These are phyloP conservation scores for Thunnus albacares DNA, from an alignment of 2,797 vertebrate genomes.

Conservation along the genomic window DNA sequence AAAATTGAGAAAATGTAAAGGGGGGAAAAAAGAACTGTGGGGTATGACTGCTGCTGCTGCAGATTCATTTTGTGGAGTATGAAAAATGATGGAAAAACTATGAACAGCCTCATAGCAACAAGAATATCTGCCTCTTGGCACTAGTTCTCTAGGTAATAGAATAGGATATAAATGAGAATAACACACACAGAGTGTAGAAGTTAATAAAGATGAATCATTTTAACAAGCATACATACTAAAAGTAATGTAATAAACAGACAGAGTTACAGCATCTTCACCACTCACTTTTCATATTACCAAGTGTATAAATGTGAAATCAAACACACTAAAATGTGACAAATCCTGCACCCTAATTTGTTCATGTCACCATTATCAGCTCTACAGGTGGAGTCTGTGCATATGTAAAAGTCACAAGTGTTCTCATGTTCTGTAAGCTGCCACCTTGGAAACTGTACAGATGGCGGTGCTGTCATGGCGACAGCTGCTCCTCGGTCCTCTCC, in stretches of 20 bases:
- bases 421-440: slow-evolving; percentile 1
- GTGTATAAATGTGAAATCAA: background rate
- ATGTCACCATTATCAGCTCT: background rate
- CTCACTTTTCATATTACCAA: background rate
- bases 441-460: slow-evolving; percentile 11
- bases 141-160: background rate
- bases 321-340: background rate
- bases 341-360: background rate
- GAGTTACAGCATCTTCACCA: background rate
- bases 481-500: slow-evolving; percentile 1
- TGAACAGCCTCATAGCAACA: background rate
- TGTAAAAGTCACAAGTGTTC: background rate
- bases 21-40: background rate
- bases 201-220: slow-evolving; percentile 16
- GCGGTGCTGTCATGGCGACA: slow-evolving; percentile 30
- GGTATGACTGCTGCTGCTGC: slow-evolving; percentile 8
- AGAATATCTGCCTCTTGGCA: slow-evolving; percentile 23
- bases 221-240: background rate
- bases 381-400: slow-evolving; percentile 1
- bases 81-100: slow-evolving; percentile 30
- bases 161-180: background rate
- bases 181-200: slow-evolving; percentile 2
- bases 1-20: slow-evolving; percentile 31
- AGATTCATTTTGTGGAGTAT: slow-evolving; percentile 18
- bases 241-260: background rate